Evolutionary conservation across 2,797 vertebrate species (phyloP), one percentile per base, ranked within the genome.

Genomic region (Malacoctenus gilli): DNA sequence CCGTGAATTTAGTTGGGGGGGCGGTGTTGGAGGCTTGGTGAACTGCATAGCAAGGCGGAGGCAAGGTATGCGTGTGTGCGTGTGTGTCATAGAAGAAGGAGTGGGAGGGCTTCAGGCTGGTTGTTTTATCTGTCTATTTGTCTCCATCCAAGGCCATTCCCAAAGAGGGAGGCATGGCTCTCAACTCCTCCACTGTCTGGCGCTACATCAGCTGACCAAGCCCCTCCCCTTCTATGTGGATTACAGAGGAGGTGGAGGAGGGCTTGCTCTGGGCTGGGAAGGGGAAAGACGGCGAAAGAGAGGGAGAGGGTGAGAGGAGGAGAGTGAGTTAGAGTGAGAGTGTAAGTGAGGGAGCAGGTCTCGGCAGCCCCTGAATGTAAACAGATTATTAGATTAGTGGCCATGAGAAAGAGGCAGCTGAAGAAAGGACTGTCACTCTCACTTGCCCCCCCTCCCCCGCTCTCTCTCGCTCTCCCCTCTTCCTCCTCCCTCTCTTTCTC

Each of bases 351-450:
- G 84, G 76, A 84, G 77, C 85, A 81, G 82, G 72, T 87, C 85
- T 89, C 77, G 60, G 79, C 71, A 83, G 87, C 69, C 82, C 77
- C 77, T 84, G 85, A 89, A 85, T 87, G 75, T 92, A 91, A 93
- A 91, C 79, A 89, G 88, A 91, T 92, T 77, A 89, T 84, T 90
- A 89, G 80, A 89, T 91, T 89, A 74, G 78, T 72, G 73, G 83
- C 72, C 80, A 72, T 78, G 72, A 85, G 82, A 71, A 89, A 85
- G 72, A 73, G 87, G 57, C 66, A 12, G 47, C 74, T 70, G 68
- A 77, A 82, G 75, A 59, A 77, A 82, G 68, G 68, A 56, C 75
- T 25, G 60, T 75, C 65, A 40, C 68, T 69, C 68, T 56, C 58
- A 64, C 56, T 11, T 12, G 63, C 30, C 37, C 16, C 68, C 55